Conservation (phyloP, 1,140 invertebrate species). For the Brachionus sp. region DNA sequence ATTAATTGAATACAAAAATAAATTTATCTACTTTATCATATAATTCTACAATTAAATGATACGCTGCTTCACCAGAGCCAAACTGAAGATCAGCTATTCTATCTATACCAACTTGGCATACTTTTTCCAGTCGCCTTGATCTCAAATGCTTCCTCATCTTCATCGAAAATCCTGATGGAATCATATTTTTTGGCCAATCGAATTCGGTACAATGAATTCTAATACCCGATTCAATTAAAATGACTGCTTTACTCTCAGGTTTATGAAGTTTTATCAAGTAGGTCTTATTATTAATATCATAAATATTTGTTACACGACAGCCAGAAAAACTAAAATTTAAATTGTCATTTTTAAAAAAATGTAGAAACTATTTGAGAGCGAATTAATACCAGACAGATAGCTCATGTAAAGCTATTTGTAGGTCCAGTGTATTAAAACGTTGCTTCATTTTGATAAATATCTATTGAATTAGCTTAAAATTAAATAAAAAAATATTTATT, state of each 20-base stretch:
- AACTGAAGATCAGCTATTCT: slow-evolving; percentile 60
- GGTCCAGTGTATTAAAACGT: slow-evolving; percentile 37
- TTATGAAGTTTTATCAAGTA: slow-evolving; percentile 80
- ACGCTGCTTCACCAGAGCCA: slow-evolving; percentile 78
- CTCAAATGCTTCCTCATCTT: slow-evolving; percentile 97
- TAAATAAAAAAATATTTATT: too few relatives aligned
- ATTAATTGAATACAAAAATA: not conserved
- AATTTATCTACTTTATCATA: slow-evolving; percentile 75
- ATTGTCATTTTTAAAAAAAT: not conserved
- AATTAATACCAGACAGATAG: not conserved
- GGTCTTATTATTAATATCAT: slow-evolving; percentile 93
- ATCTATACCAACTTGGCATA: slow-evolving; percentile 79
- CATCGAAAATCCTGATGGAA: slow-evolving; percentile 94
- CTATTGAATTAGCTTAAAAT: not conserved
- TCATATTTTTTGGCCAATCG: slow-evolving; percentile 96
- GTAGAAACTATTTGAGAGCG: not conserved
- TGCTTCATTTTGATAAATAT: slow-evolving; percentile 35
- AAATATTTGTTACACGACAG: slow-evolving; percentile 88
- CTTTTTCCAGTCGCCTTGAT: slow-evolving; percentile 83
- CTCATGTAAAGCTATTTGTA: slow-evolving; percentile 26
- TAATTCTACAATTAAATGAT: slow-evolving; percentile 91
- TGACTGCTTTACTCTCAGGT: slow-evolving; percentile 55
- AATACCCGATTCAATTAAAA: slow-evolving; percentile 89
- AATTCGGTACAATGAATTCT: slow-evolving; percentile 88
- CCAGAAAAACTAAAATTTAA: not conserved